Evolutionary conservation across 2,888 invertebrate species (phyloP).

Genomic region (Lochmaea capreae): DNA sequence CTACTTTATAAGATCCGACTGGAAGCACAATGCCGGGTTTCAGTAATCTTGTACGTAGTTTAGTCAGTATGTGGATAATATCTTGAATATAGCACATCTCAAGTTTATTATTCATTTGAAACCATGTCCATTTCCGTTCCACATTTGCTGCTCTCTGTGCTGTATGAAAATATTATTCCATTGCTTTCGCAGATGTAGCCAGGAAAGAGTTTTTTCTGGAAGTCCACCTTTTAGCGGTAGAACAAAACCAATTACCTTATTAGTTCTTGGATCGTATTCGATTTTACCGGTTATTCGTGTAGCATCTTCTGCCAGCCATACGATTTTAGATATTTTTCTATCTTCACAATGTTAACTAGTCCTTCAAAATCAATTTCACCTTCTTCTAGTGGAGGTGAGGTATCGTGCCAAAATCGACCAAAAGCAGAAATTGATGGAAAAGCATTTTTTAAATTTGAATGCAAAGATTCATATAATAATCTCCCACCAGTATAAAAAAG

Average conservation of each 20-base stretch:
- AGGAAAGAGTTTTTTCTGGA: slow-evolving; percentile 38
- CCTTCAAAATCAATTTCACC: slow-evolving; percentile 35
- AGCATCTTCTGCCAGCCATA: slow-evolving; percentile 47
- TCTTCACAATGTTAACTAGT: slow-evolving; percentile 30
- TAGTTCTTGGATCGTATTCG: slow-evolving; percentile 47
- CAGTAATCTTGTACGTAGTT: too few species aligned
- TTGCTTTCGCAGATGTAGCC: slow-evolving; percentile 43
- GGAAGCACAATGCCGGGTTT: too few species aligned
- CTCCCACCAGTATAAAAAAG: too few species aligned
- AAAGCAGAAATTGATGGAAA: neutral
- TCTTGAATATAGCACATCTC: too few species aligned
- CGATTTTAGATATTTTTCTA: slow-evolving; percentile 42
- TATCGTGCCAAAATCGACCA: too few species aligned
- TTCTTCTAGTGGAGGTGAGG: too few species aligned
- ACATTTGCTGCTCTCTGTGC: slow-evolving; percentile 33
- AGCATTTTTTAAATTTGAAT: too few species aligned
- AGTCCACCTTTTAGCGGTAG: slow-evolving; percentile 44
- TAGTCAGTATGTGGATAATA: too few species aligned
- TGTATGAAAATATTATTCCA: slow-evolving; percentile 42
- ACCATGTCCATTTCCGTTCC: too few species aligned
- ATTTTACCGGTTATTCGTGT: slow-evolving; percentile 46
- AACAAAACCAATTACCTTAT: slow-evolving; percentile 48
- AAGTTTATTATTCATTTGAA: too few species aligned
- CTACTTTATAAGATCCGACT: too few species aligned
- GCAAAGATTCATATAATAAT: too few species aligned